A percentile compares a stretch with the other conserved stretches of the same genome.
Conservation (phyloP, 2,888 invertebrate species). For the Philereme transversata region DNA sequence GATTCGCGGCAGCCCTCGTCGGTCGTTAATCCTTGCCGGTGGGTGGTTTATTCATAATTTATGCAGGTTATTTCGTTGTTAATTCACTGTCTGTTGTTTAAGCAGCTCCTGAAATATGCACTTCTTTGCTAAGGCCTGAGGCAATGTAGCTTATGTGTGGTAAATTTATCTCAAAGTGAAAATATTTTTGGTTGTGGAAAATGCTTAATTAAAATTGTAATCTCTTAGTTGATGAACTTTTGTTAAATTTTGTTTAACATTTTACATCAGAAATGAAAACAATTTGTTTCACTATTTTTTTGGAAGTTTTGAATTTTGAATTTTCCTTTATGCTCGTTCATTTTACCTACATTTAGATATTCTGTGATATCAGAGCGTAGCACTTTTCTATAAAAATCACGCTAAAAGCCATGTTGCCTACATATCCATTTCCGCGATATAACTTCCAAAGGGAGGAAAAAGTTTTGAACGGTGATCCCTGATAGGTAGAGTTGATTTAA, state of each 20-base stretch:
- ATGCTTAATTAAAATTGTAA: too few species aligned
- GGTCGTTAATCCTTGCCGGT: conserved; percentile 68
- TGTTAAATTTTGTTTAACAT: too few species aligned
- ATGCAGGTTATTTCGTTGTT: conserved; percentile 69
- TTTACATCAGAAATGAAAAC: too few species aligned
- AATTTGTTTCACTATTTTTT: too few species aligned
- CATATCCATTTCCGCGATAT: conserved; percentile 13
- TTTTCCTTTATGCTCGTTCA: not conserved
- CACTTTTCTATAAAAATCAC: conserved; percentile 13
- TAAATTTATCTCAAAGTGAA: too few species aligned
- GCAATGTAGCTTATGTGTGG: not conserved
- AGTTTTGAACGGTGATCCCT: conserved; percentile 16
- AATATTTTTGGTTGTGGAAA: too few species aligned
- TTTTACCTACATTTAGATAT: not conserved
- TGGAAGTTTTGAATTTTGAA: too few species aligned
- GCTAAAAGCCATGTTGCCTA: conserved; percentile 8
- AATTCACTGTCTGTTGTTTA: conserved; percentile 67
- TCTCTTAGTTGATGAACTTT: too few species aligned
- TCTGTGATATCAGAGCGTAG: not conserved
- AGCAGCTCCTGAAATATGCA: conserved; percentile 59
- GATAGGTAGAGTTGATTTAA: conserved; percentile 14
- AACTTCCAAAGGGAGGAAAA: conserved; percentile 25
- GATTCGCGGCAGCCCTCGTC: conserved; percentile 53
- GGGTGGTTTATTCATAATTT: conserved; percentile 70
- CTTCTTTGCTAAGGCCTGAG: conserved; percentile 35